Evolutionary conservation across 2,888 invertebrate species (phyloP).

Genomic region (Tipula unca): DNA sequence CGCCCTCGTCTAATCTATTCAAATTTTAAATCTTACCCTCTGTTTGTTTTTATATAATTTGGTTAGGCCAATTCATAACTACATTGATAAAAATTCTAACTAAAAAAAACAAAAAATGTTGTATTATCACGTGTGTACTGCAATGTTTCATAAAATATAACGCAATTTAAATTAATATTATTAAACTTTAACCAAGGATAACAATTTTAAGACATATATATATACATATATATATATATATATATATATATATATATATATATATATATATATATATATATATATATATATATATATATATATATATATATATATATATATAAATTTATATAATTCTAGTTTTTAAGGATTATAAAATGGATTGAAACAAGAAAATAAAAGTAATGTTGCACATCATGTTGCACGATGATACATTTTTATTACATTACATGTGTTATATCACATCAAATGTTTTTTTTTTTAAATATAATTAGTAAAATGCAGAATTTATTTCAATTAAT

Average conservation of each 20-base stretch:
- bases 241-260: too few relatives aligned
- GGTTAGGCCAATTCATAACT: slow-evolving; percentile 8
- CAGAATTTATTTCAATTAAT: background rate
- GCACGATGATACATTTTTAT: background rate
- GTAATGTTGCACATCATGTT: background rate
- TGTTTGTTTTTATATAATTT: background rate
- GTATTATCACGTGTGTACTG: background rate
- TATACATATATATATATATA: too few relatives aligned
- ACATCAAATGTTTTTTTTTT: background rate
- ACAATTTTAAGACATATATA: too few relatives aligned
- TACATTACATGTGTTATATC: background rate
- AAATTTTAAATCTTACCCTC: background rate
- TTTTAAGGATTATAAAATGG: background rate
- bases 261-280: too few relatives aligned
- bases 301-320: too few relatives aligned
- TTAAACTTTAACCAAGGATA: background rate
- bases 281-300: too few relatives aligned
- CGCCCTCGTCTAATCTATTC: background rate
- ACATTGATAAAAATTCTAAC: background rate
- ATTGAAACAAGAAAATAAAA: background rate
- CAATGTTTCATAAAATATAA: background rate
- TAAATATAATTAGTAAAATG: background rate
- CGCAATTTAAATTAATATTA: too few relatives aligned
- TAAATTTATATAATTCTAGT: background rate
- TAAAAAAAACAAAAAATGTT: background rate